Evolutionary conservation across 2,113 vertebrate genomes (phyloP), one percentile per base, ranked within the genome.

Genomic region (Morone chrysops): DNA sequence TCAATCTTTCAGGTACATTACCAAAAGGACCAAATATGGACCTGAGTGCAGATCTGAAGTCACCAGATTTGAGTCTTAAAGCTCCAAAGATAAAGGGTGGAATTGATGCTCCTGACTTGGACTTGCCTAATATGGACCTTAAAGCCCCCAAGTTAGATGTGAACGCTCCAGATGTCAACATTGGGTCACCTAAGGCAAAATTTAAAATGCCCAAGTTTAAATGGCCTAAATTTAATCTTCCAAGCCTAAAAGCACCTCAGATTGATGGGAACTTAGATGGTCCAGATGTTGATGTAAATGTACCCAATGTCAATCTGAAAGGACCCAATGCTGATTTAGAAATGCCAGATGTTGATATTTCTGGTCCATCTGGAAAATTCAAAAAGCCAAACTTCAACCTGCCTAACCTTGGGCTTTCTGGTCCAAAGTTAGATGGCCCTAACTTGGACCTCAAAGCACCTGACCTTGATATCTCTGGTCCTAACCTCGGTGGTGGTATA

Each of bases 81-180:
- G 75, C 69, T 6, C 89, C 94, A 47, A 89, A 91, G 53, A 20
- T 94, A 2, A 94, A 93, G 50, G 85, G 91, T 43, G 90, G 76
- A n/a, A 57, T 95, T 36, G 51, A 87, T 63, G 62, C 51, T 0
- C 92, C 89, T 54, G 82, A 91, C 5, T 18, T 62, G 70, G 62
- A 91, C 57, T 36, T 88, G 8, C 82, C 63, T 40, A 62, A 83
- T 6, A 14, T 84, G 38, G 72, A 90, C 13, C 20, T 92, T 2
- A 88, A 90, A 48, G n/a, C 75, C 4, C 93, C 90, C 1, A 85
- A 92, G 1, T 10, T 93, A 22, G 47, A 93, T 4, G 0, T 93
- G 1, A 89, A 89, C 4, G 62, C 79, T 50, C 92, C 94, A 69
- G 63, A 92, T 69, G 0, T 91, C 22, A 76, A 87, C 61, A 56